Evolutionary conservation across 2,113 vertebrate species (phyloP).

Genomic region (Triplophysa tibetana): DNA sequence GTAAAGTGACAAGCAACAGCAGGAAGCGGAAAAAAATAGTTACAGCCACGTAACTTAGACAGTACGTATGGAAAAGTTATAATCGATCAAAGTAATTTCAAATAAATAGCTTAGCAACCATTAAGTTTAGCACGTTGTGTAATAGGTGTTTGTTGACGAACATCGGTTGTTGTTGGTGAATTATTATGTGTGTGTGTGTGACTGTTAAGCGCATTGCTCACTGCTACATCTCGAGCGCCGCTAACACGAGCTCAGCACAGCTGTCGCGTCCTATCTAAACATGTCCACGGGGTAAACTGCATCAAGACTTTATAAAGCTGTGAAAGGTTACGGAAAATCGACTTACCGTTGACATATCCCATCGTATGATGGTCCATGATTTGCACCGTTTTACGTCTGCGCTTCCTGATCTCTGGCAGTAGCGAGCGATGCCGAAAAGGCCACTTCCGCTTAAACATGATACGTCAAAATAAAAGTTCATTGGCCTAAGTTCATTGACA

Average conservation of each 20-base stretch:
- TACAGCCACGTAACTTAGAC: not conserved
- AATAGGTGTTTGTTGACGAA: not conserved
- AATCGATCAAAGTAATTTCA: not conserved
- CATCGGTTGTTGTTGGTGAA: not conserved
- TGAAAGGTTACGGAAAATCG: not conserved
- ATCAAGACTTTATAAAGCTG: not conserved
- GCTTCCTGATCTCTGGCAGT: slow-evolving; percentile 54
- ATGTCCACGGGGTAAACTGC: not conserved
- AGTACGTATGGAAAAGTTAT: not conserved
- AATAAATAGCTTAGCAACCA: not conserved
- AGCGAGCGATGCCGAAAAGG: not conserved
- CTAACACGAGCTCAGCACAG: not conserved
- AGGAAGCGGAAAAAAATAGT: not conserved
- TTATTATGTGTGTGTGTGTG: not conserved
- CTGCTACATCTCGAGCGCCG: not conserved
- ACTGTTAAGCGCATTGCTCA: not conserved
- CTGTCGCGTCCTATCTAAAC: not conserved
- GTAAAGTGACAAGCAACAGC: not conserved
- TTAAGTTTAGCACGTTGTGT: not conserved
- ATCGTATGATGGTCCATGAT: slow-evolving; percentile 58
- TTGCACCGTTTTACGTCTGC: slow-evolving; percentile 48
- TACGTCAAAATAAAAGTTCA: slow-evolving; percentile 26
- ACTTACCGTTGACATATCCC: slow-evolving; percentile 65
- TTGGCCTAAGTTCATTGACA: too few species aligned
- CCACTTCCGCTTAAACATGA: slow-evolving; percentile 23